phyloP scores from a whole-genome alignment of 2,888 invertebrate genomes.

The Portevinia maculata region DNA sequence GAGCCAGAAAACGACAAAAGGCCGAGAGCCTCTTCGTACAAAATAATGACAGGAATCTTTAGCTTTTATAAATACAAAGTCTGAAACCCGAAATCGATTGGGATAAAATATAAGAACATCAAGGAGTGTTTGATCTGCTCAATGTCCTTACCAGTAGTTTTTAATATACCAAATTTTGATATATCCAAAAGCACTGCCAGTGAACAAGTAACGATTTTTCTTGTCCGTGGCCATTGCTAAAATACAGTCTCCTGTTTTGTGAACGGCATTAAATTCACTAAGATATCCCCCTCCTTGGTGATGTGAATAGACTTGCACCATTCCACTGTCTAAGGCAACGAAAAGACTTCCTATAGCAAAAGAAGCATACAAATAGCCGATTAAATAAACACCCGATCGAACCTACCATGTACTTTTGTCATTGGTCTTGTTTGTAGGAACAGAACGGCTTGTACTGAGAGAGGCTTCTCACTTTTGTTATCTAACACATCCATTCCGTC shows the following conservation, averaged over 20 bases:
- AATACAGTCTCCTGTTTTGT: slow-evolving; percentile 85
- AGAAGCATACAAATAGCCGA: background rate
- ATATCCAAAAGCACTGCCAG: slow-evolving; percentile 89
- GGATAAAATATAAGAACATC: too few species aligned
- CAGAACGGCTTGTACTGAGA: slow-evolving; percentile 87
- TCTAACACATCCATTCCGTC: slow-evolving; percentile 15
- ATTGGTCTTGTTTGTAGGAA: slow-evolving; percentile 86
- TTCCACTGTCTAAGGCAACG: slow-evolving; percentile 89
- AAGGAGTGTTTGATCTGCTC: too few species aligned
- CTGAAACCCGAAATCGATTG: too few species aligned
- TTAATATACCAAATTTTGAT: slow-evolving; percentile 91
- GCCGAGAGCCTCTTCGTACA: too few species aligned
- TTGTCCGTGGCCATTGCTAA: slow-evolving; percentile 88
- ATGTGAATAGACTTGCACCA: slow-evolving; percentile 92
- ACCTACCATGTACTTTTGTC: slow-evolving; percentile 82
- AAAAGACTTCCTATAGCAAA: slow-evolving; percentile 86
- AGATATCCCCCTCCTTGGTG: slow-evolving; percentile 89
- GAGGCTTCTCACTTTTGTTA: slow-evolving; percentile 79
- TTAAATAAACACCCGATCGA: background rate
- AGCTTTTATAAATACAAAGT: background rate
- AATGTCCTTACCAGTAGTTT: slow-evolving; percentile 87
- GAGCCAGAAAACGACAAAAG: too few species aligned
- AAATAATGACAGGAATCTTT: too few species aligned
- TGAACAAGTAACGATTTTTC: slow-evolving; percentile 88
- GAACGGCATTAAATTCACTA: slow-evolving; percentile 88